phyloP scores from a whole-genome alignment of 2,888 invertebrate genomes.

The Invenusta paracnida region DNA sequence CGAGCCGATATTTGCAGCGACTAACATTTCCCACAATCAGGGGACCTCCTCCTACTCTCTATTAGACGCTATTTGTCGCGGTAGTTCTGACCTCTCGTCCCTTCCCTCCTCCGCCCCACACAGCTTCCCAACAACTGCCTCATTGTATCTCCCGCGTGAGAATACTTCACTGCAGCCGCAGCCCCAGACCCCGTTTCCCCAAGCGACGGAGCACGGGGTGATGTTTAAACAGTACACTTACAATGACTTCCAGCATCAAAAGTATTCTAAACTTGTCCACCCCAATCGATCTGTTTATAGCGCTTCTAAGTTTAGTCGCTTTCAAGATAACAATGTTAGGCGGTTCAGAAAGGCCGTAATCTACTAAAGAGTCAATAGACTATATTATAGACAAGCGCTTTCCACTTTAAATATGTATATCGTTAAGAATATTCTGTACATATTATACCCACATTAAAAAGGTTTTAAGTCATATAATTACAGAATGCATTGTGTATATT shows the following conservation, averaged over 20 bases:
- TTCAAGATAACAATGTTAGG: not conserved
- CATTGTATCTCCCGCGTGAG: no score
- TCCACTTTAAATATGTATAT: no score
- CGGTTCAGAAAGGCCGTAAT: not conserved
- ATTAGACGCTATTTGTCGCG: not conserved
- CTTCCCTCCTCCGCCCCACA: not conserved
- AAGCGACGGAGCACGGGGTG: not conserved
- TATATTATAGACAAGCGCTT: no score
- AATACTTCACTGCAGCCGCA: not conserved
- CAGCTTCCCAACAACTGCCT: no score
- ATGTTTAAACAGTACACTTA: conserved; percentile 22
- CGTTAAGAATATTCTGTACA: no score
- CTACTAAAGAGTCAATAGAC: no score
- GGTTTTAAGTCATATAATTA: no score
- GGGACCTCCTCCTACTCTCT: conserved; percentile 2
- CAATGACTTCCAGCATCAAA: conserved; percentile 13
- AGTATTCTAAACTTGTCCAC: conserved; percentile 6
- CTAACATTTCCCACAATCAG: not conserved
- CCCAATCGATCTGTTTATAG: conserved; percentile 5
- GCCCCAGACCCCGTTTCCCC: not conserved
- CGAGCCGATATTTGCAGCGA: not conserved
- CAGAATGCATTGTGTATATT: no score
- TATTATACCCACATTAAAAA: no score
- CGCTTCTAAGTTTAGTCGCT: not conserved
- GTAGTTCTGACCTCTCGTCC: not conserved